Base-by-base conservation (phyloP, 2,888 invertebrate genomes). In the Labia minor region DNA sequence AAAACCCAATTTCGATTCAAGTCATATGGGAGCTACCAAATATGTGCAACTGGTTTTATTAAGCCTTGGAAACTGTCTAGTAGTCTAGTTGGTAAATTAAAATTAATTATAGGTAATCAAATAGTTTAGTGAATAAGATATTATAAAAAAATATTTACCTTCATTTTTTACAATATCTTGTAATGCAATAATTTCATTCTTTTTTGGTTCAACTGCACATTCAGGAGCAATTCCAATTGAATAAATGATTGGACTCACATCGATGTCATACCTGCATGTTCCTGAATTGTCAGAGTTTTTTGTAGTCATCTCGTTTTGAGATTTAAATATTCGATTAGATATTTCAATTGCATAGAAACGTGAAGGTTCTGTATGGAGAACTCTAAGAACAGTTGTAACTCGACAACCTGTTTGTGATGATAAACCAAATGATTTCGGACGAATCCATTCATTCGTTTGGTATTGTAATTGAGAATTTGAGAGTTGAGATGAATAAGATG, bases 141-240 rank as follows among this genome's bases (percentile, higher is more conserved):
- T n/a, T n/a, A n/a, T n/a, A n/a, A n/a, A n/a, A n/a, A n/a, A 49
- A 49, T 49, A 26, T 26, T 26, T 49, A 49, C 49, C 49, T 49
- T 49, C n/a, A 16, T 49, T 11, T 49, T 49, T 49, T 3, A 49
- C 3, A 3, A 49, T 49, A 49, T 49, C 49, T 16, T 49, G 49
- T 3, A 49, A 49, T 11, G 16, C 8, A n/a, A 49, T 2, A 49
- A 49, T 16, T n/a, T 49, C 49, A 49, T 49, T 11, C 16, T 49
- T 49, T 16, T 11, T n/a, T n/a, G 49, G 49, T 14, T 11, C 49
- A 14, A 49, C 16, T n/a, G 49, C 14, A 49, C n/a, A 49, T 10
- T 3, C 2, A 49, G 49, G 16, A n/a, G 49, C n/a, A 49, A 49
- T 49, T 16, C 14, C 49, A 49, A 49, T 49, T 49, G 49, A 49